A percentile compares a stretch with the other conserved stretches of the same genome.
These are phyloP conservation scores for Hylaea fasciaria DNA, from an alignment of 2,888 invertebrate species.

Conservation along the genomic window DNA sequence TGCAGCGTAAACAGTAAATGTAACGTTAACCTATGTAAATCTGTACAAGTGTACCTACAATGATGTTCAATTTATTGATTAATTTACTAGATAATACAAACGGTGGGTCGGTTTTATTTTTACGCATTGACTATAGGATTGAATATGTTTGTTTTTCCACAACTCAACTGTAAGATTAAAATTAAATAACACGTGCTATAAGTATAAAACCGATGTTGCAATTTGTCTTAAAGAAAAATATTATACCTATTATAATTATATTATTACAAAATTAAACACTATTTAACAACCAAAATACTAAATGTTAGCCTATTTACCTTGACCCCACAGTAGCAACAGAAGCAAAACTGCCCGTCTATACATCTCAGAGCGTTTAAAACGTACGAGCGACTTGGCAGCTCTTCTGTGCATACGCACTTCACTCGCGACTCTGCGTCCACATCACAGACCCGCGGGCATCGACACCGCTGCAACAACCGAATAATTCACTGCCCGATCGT, in stretches of 20 bases:
- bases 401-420: slow-evolving; percentile 51
- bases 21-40: too few relatives aligned
- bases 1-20: too few relatives aligned
- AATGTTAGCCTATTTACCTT: slow-evolving; percentile 54
- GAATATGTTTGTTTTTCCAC: too few relatives aligned
- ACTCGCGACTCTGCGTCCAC: slow-evolving; percentile 42
- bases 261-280: neutral
- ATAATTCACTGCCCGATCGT: slow-evolving; percentile 49
- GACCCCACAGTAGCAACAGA: slow-evolving; percentile 61
- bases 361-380: slow-evolving; percentile 51
- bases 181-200: too few relatives aligned
- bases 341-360: slow-evolving; percentile 53
- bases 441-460: slow-evolving; percentile 40
- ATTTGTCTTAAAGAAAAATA: too few relatives aligned
- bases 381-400: slow-evolving; percentile 38
- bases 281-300: neutral
- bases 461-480: slow-evolving; percentile 13
- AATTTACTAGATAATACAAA: too few relatives aligned
- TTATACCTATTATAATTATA: neutral
- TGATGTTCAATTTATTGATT: too few relatives aligned
- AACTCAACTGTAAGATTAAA: too few relatives aligned
- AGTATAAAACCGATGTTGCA: too few relatives aligned
- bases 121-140: too few relatives aligned
- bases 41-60: too few relatives aligned
- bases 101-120: too few relatives aligned